A percentile compares a stretch with the other conserved stretches of the same genome.
Conservation (phyloP, 37 sponge, comb jelly and placozoan genomes). For the Aphrocallistes beatrix region DNA sequence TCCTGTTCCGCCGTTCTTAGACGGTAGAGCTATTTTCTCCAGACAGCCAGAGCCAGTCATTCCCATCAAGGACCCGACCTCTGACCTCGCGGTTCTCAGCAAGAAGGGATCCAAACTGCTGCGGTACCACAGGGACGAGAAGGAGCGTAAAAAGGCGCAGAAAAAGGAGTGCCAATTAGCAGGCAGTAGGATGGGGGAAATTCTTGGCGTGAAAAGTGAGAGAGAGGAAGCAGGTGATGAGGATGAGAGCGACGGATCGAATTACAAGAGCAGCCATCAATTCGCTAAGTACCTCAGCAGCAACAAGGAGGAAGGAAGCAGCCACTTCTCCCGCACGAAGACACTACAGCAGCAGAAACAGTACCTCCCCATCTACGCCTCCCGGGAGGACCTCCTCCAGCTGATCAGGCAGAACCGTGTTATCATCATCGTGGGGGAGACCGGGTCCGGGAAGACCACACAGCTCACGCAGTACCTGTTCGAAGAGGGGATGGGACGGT, state of each 20-base stretch:
- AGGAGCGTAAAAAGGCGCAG: conserved; percentile 93
- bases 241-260: conserved; percentile 45
- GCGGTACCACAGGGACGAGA: conserved; percentile 73
- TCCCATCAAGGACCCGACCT: conserved; percentile 91
- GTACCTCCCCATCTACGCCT: conserved; percentile 89
- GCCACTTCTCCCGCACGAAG: conserved; percentile 79
- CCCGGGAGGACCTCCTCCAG: conserved; percentile 64
- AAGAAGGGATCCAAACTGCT: conserved; percentile 88
- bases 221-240: conserved; percentile 50
- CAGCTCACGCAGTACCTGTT: conserved; percentile 97
- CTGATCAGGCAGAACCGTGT: conserved; percentile 88
- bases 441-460: conserved; percentile 97
- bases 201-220: conserved; percentile 84
- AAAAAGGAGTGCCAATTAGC: conserved; percentile 95
- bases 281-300: conserved; percentile 78
- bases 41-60: conserved; percentile 89
- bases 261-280: conserved; percentile 82
- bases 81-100: conserved; percentile 85
- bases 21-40: conserved; percentile 95
- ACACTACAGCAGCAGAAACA: conserved; percentile 82
- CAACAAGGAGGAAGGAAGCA: conserved; percentile 61
- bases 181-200: conserved; percentile 80
- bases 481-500: conserved; percentile 79
- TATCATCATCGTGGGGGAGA: conserved; percentile 94
- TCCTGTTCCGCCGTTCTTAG: conserved; percentile 96